phyloP scores from a whole-genome alignment of 2,113 vertebrate species.

The Geococcyx californianus region DNA sequence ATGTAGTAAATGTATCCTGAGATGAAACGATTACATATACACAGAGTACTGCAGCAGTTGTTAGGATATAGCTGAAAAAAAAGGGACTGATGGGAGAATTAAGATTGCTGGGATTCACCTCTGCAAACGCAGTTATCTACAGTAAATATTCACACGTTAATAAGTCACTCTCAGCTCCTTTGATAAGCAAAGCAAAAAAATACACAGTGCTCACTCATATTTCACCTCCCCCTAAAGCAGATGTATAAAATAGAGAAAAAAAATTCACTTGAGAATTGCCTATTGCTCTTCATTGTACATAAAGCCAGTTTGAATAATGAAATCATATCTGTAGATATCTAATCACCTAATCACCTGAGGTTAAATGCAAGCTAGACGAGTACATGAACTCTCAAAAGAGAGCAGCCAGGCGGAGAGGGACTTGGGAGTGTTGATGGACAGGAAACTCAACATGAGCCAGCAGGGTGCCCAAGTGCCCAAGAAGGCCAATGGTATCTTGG shows the following conservation, averaged over 20 bases:
- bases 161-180: background rate
- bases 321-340: background rate
- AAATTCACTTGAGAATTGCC: background rate
- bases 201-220: background rate
- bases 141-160: background rate
- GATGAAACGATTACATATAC: background rate
- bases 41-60: background rate
- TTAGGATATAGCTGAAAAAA: background rate
- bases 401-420: too few species aligned
- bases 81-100: background rate
- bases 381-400: background rate
- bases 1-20: background rate
- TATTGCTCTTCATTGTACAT: background rate
- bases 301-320: background rate
- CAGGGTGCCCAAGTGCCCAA: too few species aligned
- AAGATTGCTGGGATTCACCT: background rate
- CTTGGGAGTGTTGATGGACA: too few species aligned
- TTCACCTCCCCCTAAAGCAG: background rate
- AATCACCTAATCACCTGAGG: background rate
- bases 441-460: too few species aligned
- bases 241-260: background rate
- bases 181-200: background rate
- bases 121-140: background rate
- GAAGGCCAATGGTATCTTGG: too few species aligned
- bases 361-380: background rate